phyloP scores from a whole-genome alignment of 2,797 vertebrate species.

The Mastacembelus armatus region DNA sequence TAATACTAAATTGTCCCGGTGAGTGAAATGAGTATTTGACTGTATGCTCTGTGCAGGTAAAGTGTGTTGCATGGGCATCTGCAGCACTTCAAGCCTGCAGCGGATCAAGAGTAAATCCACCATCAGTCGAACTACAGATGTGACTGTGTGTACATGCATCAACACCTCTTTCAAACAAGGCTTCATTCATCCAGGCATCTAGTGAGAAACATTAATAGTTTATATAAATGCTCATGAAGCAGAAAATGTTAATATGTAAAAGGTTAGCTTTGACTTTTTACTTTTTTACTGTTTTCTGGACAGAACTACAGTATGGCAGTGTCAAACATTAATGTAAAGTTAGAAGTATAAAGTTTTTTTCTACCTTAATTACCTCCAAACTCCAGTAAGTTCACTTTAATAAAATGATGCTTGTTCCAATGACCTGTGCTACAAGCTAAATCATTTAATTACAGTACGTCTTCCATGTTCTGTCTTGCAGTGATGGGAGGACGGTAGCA shows the following conservation, averaged over 20 bases:
- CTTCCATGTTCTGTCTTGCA: constrained; percentile 50
- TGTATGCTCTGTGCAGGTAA: constrained; percentile 64
- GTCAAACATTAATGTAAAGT: no score
- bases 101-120: constrained; percentile 74
- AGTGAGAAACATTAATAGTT: constrained; percentile 68
- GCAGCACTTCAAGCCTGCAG: constrained; percentile 76
- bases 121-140: constrained; percentile 71
- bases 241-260: background rate
- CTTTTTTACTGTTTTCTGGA: no score
- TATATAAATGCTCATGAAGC: background rate
- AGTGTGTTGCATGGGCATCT: constrained; percentile 65
- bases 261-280: no score
- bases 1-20: no score
- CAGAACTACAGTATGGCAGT: no score
- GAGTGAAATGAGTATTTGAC: background rate
- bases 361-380: no score
- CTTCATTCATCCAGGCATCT: constrained; percentile 81
- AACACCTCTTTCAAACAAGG: constrained; percentile 73
- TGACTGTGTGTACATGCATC: constrained; percentile 74
- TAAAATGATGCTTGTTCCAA: no score
- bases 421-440: no score
- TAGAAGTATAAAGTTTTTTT: no score
- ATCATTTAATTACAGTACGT: no score
- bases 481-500: constrained; percentile 82
- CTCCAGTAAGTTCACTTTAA: background rate